These are phyloP conservation scores for Philopedon plagiatum DNA, from an alignment of 2,888 invertebrate species.

Conservation along the genomic window DNA sequence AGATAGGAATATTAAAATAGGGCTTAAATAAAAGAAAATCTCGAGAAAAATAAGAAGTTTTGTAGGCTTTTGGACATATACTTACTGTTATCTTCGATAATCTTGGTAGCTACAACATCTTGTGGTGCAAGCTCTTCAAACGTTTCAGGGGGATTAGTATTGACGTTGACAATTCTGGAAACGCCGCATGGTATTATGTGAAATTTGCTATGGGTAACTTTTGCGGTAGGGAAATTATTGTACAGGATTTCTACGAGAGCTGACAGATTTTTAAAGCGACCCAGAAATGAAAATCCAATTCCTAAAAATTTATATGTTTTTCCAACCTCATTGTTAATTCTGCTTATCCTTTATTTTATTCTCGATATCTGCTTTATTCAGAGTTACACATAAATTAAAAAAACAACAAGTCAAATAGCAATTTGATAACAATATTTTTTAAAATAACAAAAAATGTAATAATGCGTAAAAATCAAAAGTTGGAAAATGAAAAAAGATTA, in stretches of 20 bases:
- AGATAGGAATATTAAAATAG: no score
- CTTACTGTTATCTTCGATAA: slow-evolving; percentile 44
- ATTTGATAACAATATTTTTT: no score
- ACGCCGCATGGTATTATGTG: slow-evolving; percentile 56
- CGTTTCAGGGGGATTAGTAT: slow-evolving; percentile 57
- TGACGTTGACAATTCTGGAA: slow-evolving; percentile 58
- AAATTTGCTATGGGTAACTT: slow-evolving; percentile 42
- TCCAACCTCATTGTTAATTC: no score
- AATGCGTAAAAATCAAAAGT: no score
- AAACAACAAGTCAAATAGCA: not conserved
- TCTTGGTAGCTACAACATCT: slow-evolving; percentile 24
- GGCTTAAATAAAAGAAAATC: no score
- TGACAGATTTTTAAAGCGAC: slow-evolving; percentile 56
- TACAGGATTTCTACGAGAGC: slow-evolving; percentile 58
- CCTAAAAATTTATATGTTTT: slow-evolving; percentile 47
- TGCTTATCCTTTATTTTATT: no score
- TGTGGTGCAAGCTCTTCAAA: slow-evolving; percentile 45
- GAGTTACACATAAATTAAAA: no score
- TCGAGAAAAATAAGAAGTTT: no score
- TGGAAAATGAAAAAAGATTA: no score
- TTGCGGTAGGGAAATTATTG: slow-evolving; percentile 54
- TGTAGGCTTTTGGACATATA: no score
- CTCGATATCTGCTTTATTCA: no score
- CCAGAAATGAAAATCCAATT: slow-evolving; percentile 57
- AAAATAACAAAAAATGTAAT: no score